phyloP scores from a whole-genome alignment of 2,888 invertebrate genomes.

The Netelia melanura region DNA sequence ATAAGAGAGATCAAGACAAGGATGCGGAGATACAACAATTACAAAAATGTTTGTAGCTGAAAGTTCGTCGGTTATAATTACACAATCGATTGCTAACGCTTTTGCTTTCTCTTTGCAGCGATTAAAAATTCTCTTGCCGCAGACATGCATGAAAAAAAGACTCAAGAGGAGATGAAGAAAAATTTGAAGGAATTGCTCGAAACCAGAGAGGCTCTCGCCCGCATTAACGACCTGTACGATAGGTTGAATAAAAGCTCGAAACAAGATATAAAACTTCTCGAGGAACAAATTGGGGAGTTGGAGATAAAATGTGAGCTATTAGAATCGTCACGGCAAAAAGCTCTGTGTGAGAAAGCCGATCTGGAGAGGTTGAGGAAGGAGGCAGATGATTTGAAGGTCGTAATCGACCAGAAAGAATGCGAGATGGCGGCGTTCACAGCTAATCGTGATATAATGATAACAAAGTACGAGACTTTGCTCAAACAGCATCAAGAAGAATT shows the following conservation, averaged over 20 bases:
- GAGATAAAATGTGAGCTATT: constrained; percentile 54
- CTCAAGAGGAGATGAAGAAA: constrained; percentile 76
- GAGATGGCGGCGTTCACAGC: constrained; percentile 78
- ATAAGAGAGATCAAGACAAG: constrained; percentile 75
- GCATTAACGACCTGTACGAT: constrained; percentile 63
- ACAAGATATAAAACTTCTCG: constrained; percentile 36
- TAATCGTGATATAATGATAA: constrained; percentile 76
- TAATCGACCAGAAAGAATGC: constrained; percentile 71
- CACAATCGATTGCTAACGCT: constrained; percentile 2
- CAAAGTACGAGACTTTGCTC: constrained; percentile 77
- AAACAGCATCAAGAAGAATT: constrained; percentile 75
- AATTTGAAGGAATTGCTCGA: constrained; percentile 72
- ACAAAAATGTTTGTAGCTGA: constrained; percentile 74
- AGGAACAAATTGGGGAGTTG: constrained; percentile 10
- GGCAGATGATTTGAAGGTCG: constrained; percentile 71
- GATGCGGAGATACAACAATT: constrained; percentile 78
- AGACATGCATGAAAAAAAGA: constrained; percentile 61
- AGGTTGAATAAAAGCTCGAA: constrained; percentile 61
- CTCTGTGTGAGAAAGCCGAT: constrained; percentile 72
- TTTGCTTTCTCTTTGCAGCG: constrained; percentile 33
- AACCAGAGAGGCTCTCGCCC: constrained; percentile 66
- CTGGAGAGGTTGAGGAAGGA: constrained; percentile 70
- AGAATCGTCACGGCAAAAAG: constrained; percentile 67
- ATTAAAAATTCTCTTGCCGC: constrained; percentile 42
- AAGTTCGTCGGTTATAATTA: not conserved